Evolutionary conservation across 2,888 invertebrate genomes (phyloP).

Genomic region (Corbicula japonica): DNA sequence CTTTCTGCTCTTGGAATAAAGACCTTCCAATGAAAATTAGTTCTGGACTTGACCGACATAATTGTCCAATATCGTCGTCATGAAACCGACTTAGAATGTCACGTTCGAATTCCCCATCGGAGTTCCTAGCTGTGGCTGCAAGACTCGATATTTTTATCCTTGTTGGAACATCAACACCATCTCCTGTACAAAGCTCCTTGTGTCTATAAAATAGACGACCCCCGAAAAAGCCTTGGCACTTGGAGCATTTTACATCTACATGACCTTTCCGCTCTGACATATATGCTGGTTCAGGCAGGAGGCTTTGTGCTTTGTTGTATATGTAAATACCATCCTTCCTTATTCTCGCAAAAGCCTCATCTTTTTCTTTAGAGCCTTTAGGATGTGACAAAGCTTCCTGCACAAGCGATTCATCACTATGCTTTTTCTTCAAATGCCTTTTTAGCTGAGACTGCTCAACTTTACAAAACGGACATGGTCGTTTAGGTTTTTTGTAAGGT

Average conservation of each 20-base stretch:
- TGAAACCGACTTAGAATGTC: conserved; percentile 14
- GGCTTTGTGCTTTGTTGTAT: conserved; percentile 14
- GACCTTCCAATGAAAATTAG: conserved; percentile 4
- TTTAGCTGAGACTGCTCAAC: not conserved
- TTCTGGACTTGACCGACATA: conserved; percentile 7
- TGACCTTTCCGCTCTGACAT: conserved; percentile 8
- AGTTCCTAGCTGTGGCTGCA: not conserved
- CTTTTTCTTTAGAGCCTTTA: conserved; percentile 11
- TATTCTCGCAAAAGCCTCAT: conserved; percentile 3
- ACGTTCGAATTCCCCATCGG: conserved; percentile 7
- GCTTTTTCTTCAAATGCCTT: conserved; percentile 3
- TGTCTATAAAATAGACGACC: conserved; percentile 23
- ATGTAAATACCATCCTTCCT: conserved; percentile 15
- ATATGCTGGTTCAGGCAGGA: conserved; percentile 4
- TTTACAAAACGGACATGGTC: conserved; percentile 21
- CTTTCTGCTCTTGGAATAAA: conserved; percentile 12
- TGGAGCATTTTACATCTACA: conserved; percentile 17
- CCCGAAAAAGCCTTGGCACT: conserved; percentile 31
- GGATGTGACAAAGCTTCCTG: conserved; percentile 8
- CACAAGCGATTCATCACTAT: conserved; percentile 3
- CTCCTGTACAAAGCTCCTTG: conserved; percentile 21
- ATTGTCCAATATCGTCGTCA: conserved; percentile 6
- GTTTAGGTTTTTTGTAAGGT: conserved; percentile 12
- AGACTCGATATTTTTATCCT: not conserved
- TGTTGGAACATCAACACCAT: not conserved